Base-by-base conservation (phyloP, 2,888 invertebrate genomes). In the Eutolmus rufibarbis region DNA sequence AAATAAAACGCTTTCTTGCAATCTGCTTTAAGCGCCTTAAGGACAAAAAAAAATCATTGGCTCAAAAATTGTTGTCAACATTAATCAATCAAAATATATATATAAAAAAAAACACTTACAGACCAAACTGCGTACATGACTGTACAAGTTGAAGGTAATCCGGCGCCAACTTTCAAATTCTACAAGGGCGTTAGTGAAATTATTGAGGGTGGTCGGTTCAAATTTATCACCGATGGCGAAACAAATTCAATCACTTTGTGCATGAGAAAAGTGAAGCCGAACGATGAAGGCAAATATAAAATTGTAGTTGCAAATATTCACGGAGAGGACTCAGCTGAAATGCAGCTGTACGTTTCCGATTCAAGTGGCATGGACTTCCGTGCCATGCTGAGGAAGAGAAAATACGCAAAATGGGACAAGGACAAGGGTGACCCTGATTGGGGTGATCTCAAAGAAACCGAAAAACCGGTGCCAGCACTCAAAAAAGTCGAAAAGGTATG, bases 331-430 rank as follows among this genome's bases (percentile, higher is more conserved):
- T 96, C 97, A 0, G 98, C 98, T 88, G 98, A 98, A 92, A 97
- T 98, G 95, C 97, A 97, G 91, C 95, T 99, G 89, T 99, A 98
- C 92, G 99, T 99, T 88, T 98, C 98, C 91, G 99, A 98, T 94
- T 96, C 98, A 89, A 98, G 98, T 93, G 98, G 98, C 90, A 97
- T 99, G 96, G 99, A 99, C 94, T 99, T 99, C 96, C 96, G 99
- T 93, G 96, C 98, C 89, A 97, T 99, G 97, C 94, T 99, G 90
- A 98, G 98, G 93, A 98, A 98, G 94, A 96, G 98, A 91, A 97
- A 97, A 93, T 98, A 98, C 93, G 96, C 97, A 91, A 97, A 97
- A 94, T 98, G 98, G 98, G 97, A 95, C 88, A 95, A 96, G 92
- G 96, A 98, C 90, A 97, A 98, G 90, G 96, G 96, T 86, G 98